Evolutionary conservation across 2,113 vertebrate species (phyloP).

Genomic region (Mustelus asterias): DNA sequence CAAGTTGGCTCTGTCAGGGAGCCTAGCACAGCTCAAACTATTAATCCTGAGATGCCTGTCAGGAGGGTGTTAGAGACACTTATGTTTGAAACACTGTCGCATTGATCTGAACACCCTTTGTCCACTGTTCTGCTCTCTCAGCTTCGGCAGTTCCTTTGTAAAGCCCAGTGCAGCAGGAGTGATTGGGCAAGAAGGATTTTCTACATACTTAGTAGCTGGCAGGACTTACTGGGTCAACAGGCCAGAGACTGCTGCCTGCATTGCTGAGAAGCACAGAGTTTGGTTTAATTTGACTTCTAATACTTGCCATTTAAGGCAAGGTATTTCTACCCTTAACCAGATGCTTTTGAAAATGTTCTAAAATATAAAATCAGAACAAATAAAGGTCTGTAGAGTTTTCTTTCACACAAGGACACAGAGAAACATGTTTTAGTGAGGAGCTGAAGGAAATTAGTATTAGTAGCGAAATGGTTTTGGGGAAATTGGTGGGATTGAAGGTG

Average conservation of each 20-base stretch:
- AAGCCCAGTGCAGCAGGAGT: neutral
- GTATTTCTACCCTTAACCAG: neutral
- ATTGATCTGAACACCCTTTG: conserved; percentile 14
- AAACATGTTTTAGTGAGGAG: too few species aligned
- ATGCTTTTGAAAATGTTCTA: neutral
- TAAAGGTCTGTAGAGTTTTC: neutral
- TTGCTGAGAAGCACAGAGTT: neutral
- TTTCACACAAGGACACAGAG: neutral
- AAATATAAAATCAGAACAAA: neutral
- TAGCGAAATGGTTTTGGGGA: too few species aligned
- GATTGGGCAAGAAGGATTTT: conserved; percentile 30
- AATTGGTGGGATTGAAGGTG: too few species aligned
- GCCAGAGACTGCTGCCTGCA: neutral
- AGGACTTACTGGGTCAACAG: neutral
- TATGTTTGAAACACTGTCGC: neutral
- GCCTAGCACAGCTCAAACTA: neutral
- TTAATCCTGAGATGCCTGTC: conserved; percentile 10
- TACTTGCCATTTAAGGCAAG: neutral
- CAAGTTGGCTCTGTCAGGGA: neutral
- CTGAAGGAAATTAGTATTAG: too few species aligned
- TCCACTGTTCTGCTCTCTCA: neutral
- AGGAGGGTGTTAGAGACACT: conserved; percentile 18
- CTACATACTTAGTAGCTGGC: conserved; percentile 1
- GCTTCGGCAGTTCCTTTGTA: neutral
- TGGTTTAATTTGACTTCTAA: neutral